A percentile compares a stretch with the other conserved stretches of the same genome.
These are phyloP conservation scores for Orthosia cruda DNA, from an alignment of 2,888 invertebrate genomes.

Conservation along the genomic window DNA sequence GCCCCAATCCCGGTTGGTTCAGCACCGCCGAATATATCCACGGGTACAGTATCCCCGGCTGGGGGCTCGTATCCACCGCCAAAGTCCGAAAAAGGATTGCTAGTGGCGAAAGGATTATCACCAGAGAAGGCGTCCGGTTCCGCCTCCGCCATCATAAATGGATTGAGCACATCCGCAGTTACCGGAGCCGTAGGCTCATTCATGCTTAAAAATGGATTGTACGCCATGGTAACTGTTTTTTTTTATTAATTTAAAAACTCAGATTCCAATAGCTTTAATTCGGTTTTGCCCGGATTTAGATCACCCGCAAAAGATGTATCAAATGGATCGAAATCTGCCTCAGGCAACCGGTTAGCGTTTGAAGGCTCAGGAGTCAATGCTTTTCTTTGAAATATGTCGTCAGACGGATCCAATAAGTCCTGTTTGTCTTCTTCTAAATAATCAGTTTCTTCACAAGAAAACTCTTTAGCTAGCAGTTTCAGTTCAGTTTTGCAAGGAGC, in stretches of 20 bases:
- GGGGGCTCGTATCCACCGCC: constrained; percentile 85
- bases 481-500: constrained; percentile 95
- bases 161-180: constrained; percentile 92
- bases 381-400: constrained; percentile 93
- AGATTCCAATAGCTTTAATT: constrained; percentile 95
- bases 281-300: constrained; percentile 95
- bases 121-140: constrained; percentile 77
- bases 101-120: constrained; percentile 95
- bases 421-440: constrained; percentile 82
- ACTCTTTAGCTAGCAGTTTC: constrained; percentile 94
- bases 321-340: constrained; percentile 94
- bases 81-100: constrained; percentile 94
- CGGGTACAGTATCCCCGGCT: constrained; percentile 85
- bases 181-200: constrained; percentile 92
- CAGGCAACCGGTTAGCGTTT: constrained; percentile 74
- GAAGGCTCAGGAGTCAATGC: constrained; percentile 94
- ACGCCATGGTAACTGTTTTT: constrained; percentile 91
- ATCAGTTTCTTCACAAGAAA: constrained; percentile 91
- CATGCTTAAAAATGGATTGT: constrained; percentile 95
- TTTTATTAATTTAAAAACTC: constrained; percentile 90
- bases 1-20: constrained; percentile 83
- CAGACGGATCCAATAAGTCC: constrained; percentile 89
- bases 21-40: constrained; percentile 85
- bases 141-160: constrained; percentile 93
- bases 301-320: constrained; percentile 96